phyloP scores from a whole-genome alignment of 2,797 vertebrate species.

The Anomalospiza imberbis region DNA sequence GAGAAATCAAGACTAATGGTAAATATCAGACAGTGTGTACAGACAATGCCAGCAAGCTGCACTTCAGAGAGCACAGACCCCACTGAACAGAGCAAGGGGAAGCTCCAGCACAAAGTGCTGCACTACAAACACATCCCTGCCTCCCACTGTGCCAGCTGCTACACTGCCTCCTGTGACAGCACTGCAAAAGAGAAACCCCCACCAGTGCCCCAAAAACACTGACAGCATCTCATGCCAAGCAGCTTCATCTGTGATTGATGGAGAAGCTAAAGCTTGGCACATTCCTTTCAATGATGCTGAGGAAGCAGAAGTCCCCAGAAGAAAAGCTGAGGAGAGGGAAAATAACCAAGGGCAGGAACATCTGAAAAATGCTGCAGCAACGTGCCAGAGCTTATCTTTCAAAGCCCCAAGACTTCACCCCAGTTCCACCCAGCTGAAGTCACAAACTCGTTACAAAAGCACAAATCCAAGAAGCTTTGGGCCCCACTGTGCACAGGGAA shows the following conservation, averaged over 20 bases:
- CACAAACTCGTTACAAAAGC: background rate
- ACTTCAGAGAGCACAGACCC: background rate
- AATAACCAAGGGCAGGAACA: slow-evolving; percentile 31
- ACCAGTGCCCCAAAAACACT: background rate
- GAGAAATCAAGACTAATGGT: background rate
- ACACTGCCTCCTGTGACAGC: background rate
- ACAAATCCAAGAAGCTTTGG: background rate
- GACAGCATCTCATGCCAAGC: background rate
- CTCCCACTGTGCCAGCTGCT: background rate
- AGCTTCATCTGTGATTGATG: background rate
- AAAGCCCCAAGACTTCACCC: slow-evolving; percentile 2
- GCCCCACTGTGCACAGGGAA: background rate
- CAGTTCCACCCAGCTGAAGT: slow-evolving; percentile 52
- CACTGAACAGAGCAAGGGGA: background rate
- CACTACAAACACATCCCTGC: background rate
- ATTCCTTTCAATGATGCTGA: background rate
- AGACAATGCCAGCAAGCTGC: background rate
- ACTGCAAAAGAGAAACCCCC: background rate
- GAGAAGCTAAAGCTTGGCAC: background rate
- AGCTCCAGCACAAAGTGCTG: background rate
- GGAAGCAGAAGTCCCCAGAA: slow-evolving; percentile 36
- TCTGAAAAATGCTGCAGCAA: slow-evolving; percentile 23
- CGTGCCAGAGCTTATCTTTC: slow-evolving; percentile 24
- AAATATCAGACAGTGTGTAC: background rate
- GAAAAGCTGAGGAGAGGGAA: slow-evolving; percentile 20